A percentile compares a stretch with the other conserved stretches of the same genome.
phyloP scores from a whole-genome alignment of 1,140 invertebrate genomes.

The Drosophila prosaltans region DNA sequence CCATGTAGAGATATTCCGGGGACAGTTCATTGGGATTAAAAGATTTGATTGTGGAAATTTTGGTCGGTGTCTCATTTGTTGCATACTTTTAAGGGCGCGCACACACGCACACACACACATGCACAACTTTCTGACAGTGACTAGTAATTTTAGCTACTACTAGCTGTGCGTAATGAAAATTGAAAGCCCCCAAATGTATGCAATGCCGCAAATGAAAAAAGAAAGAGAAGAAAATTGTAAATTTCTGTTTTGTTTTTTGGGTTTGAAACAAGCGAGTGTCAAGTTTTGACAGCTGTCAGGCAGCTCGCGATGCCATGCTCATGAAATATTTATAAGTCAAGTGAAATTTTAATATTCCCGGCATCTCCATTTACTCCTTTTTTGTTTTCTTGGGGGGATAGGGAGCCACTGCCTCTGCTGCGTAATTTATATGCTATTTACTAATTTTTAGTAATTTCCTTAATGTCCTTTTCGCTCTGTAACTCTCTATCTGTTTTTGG shows the following conservation, averaged over 20 bases:
- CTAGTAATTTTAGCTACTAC: slow-evolving; percentile 38
- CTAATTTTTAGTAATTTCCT: slow-evolving; percentile 79
- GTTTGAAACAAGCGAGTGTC: slow-evolving; percentile 24
- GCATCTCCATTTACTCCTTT: slow-evolving; percentile 6
- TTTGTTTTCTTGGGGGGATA: not conserved
- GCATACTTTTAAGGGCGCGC: slow-evolving; percentile 29
- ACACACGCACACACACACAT: not conserved
- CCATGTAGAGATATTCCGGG: slow-evolving; percentile 42
- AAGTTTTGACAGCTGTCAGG: slow-evolving; percentile 77
- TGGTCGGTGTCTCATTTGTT: slow-evolving; percentile 68
- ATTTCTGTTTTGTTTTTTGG: slow-evolving; percentile 12
- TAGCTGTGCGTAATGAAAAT: slow-evolving; percentile 1
- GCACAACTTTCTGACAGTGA: slow-evolving; percentile 53
- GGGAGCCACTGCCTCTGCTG: not conserved
- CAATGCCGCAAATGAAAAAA: slow-evolving; percentile 16
- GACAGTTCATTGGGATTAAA: slow-evolving; percentile 80
- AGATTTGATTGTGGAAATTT: slow-evolving; percentile 72
- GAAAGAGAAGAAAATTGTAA: not conserved
- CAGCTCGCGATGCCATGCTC: slow-evolving; percentile 57
- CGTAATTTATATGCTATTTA: slow-evolving; percentile 65
- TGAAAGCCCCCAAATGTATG: slow-evolving; percentile 6
- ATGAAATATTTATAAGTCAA: slow-evolving; percentile 78
- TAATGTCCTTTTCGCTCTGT: slow-evolving; percentile 74
- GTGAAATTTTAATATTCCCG: slow-evolving; percentile 56
- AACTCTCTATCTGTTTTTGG: slow-evolving; percentile 29